A percentile compares a stretch with the other conserved stretches of the same genome.
Conservation (phyloP, 2,113 vertebrate species). For the Pogonocichla stellata region DNA sequence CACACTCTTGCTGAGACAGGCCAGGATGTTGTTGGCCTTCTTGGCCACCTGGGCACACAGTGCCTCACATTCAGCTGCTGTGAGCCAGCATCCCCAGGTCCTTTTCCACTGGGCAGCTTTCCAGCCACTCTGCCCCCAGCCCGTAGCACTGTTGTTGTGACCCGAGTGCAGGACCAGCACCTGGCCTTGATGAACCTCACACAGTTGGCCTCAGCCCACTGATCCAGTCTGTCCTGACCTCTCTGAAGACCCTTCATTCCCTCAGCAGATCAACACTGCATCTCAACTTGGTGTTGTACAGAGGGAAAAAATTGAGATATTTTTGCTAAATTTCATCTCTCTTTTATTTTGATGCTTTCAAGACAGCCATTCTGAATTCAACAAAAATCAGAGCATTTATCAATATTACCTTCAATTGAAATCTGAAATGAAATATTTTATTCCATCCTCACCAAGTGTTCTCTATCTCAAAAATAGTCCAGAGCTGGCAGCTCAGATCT, state of each 20-base stretch:
- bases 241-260: neutral
- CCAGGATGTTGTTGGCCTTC: neutral
- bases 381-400: neutral
- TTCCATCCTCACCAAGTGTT: neutral
- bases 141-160: neutral
- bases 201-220: neutral
- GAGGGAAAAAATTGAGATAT: neutral
- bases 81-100: too few relatives aligned
- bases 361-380: neutral
- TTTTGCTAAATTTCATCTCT: neutral
- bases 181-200: neutral
- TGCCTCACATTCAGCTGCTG: neutral
- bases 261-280: neutral
- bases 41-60: neutral
- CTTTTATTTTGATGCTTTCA: neutral
- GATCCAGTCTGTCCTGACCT: neutral
- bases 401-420: neutral
- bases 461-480: neutral
- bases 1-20: neutral
- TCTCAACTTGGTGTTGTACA: neutral
- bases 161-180: neutral
- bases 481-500: neutral
- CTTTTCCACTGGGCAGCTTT: neutral
- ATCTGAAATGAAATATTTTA: neutral
- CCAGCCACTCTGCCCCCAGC: neutral